A percentile compares a stretch with the other conserved stretches of the same genome.
Evolutionary conservation across 2,888 invertebrate genomes (phyloP).

Genomic region (Eilema sororculum): DNA sequence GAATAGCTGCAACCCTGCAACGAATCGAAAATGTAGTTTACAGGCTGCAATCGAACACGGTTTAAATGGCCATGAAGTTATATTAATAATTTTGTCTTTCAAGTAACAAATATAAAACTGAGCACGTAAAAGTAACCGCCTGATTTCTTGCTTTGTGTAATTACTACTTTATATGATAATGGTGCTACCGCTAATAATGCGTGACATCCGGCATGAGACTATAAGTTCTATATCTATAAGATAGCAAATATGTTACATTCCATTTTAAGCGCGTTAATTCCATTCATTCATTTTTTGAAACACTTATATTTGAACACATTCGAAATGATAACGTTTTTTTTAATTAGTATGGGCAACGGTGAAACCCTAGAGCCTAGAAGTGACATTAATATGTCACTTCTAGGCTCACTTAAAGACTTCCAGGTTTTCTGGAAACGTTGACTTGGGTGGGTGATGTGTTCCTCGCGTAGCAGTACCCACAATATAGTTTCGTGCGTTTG

Average conservation of each 20-base stretch:
- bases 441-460: not conserved
- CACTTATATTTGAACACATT: not conserved
- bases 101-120: not conserved
- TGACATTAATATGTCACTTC: too few species aligned
- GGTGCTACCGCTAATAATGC: conserved; percentile 7
- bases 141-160: conserved; percentile 2
- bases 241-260: conserved; percentile 15
- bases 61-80: not conserved
- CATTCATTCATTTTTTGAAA: not conserved
- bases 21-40: not conserved
- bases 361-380: too few species aligned
- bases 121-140: conserved; percentile 1
- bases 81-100: not conserved
- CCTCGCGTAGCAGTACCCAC: not conserved
- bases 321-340: not conserved
- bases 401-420: not conserved
- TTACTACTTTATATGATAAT: conserved; percentile 5
- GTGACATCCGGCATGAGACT: conserved; percentile 14
- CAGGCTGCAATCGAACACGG: conserved; percentile 2
- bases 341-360: too few species aligned
- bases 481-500: not conserved
- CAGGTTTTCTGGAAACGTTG: not conserved
- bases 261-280: conserved; percentile 1
- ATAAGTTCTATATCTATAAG: conserved; percentile 7
- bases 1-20: not conserved